Evolutionary conservation across 1,140 invertebrate genomes (phyloP).

Genomic region (Formica exsecta): DNA sequence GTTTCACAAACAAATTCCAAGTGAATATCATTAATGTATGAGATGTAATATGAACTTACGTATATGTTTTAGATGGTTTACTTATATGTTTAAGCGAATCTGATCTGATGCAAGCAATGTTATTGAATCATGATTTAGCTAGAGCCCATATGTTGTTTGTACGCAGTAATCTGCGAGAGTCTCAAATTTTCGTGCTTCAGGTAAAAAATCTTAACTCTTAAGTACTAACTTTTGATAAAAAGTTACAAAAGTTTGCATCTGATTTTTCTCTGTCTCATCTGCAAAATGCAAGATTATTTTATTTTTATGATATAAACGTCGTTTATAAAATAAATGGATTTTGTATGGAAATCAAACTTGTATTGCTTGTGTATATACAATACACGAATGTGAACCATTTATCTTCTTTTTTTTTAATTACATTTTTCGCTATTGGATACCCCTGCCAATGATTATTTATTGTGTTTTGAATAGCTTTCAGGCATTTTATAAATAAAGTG

Average conservation of each 20-base stretch:
- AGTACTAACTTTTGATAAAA: neutral
- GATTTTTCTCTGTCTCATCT: constrained; percentile 41
- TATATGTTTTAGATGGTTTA: constrained; percentile 82
- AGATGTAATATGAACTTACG: neutral
- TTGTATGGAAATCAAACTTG: neutral
- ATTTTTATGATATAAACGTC: neutral
- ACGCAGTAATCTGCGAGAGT: constrained; percentile 79
- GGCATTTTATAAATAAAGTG: no score
- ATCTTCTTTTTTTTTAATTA: no score
- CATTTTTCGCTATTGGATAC: no score
- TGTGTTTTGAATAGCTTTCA: no score
- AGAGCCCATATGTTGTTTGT: constrained; percentile 84
- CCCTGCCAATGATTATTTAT: no score
- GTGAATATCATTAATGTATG: neutral
- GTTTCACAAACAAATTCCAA: neutral
- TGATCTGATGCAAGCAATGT: constrained; percentile 84
- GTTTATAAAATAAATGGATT: neutral
- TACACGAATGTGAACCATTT: no score
- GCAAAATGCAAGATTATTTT: constrained; percentile 28
- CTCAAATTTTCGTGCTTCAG: constrained; percentile 84
- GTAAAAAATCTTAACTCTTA: constrained; percentile 68
- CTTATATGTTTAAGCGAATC: constrained; percentile 85
- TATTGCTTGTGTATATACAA: neutral
- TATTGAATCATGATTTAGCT: constrained; percentile 83
- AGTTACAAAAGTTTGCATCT: constrained; percentile 35